These are phyloP conservation scores for Uromys caudimaculatus DNA, from an alignment of 2,797 vertebrate genomes.

Conservation along the genomic window DNA sequence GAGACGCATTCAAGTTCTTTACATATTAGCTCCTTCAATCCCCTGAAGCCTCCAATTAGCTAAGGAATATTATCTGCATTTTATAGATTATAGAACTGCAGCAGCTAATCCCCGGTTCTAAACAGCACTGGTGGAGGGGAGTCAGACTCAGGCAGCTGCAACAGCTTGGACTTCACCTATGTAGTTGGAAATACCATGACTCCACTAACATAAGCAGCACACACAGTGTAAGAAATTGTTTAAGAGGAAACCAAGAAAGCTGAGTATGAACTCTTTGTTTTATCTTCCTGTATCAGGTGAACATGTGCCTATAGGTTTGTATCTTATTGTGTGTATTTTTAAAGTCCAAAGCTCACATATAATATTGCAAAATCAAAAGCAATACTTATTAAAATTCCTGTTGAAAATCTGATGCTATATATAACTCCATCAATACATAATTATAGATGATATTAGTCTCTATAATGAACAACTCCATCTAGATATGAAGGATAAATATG, in stretches of 20 bases:
- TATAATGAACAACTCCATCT: neutral
- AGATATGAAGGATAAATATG: neutral
- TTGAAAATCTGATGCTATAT: conserved; percentile 26
- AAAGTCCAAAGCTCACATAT: neutral
- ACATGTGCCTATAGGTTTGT: neutral
- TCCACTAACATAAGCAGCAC: no score
- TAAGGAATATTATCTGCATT: neutral
- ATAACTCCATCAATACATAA: neutral
- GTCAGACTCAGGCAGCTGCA: neutral
- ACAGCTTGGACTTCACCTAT: neutral
- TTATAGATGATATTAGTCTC: neutral
- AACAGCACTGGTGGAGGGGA: neutral
- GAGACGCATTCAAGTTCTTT: neutral
- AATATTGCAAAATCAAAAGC: neutral
- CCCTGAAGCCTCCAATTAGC: neutral
- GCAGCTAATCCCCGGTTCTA: neutral
- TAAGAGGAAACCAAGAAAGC: neutral
- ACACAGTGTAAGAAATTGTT: neutral
- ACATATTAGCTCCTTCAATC: neutral
- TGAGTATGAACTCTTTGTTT: neutral
- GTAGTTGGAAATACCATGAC: neutral
- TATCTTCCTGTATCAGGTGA: neutral
- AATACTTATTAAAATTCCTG: neutral
- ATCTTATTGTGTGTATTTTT: neutral
- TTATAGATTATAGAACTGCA: neutral